phyloP scores from a whole-genome alignment of 2,888 invertebrate genomes.

The Epinotia bilunana region DNA sequence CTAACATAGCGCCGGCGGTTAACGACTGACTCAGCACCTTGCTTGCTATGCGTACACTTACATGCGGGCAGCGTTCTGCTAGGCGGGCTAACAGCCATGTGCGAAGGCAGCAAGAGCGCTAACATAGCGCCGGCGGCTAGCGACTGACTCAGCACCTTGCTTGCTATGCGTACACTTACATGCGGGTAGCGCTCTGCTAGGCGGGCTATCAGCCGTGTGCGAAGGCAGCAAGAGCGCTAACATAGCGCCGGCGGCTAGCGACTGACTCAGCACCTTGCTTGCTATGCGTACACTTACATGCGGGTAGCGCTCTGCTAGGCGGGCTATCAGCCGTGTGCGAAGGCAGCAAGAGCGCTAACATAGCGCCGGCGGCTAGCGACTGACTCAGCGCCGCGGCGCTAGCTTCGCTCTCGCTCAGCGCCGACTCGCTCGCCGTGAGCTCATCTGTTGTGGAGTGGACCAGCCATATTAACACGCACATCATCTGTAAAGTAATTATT shows the following conservation, averaged over 20 bases:
- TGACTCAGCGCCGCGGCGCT: slow-evolving; percentile 84
- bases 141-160: slow-evolving; percentile 70
- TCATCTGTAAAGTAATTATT: slow-evolving; percentile 82
- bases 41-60: slow-evolving; percentile 57
- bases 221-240: slow-evolving; percentile 88
- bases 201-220: slow-evolving; percentile 87
- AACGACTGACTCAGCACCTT: too few relatives aligned
- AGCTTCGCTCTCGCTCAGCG: slow-evolving; percentile 85
- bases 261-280: slow-evolving; percentile 76
- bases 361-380: slow-evolving; percentile 86
- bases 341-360: slow-evolving; percentile 88
- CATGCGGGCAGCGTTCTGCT: slow-evolving; percentile 89
- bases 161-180: slow-evolving; percentile 66
- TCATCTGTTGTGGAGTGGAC: slow-evolving; percentile 85
- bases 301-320: slow-evolving; percentile 88
- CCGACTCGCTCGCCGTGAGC: slow-evolving; percentile 69
- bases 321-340: slow-evolving; percentile 88
- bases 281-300: slow-evolving; percentile 73
- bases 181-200: slow-evolving; percentile 88
- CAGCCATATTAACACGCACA: slow-evolving; percentile 90
- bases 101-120: too few relatives aligned
- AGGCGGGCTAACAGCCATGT: slow-evolving; percentile 73
- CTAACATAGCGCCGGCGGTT: too few relatives aligned
- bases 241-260: slow-evolving; percentile 87
- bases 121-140: too few relatives aligned